Conservation (phyloP, 1,140 invertebrate species). For the Drosophila pandora region DNA sequence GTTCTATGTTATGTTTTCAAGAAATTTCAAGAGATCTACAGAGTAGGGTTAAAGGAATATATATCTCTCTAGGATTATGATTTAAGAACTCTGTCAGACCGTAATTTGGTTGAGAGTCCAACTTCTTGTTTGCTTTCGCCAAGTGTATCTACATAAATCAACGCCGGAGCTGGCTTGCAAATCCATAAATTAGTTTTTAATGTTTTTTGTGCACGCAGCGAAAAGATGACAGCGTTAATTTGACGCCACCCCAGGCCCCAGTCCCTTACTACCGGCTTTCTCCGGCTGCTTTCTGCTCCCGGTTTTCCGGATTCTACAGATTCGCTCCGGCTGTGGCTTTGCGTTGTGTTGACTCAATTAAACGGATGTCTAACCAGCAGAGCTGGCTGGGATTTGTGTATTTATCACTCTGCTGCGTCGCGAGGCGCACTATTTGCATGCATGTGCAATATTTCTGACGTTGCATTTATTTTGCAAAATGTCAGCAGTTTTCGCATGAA, state of each 20-base stretch:
- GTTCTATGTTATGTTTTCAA: too few species aligned
- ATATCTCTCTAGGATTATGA: too few species aligned
- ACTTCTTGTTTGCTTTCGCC: constrained; percentile 3
- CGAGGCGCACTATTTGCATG: constrained; percentile 64
- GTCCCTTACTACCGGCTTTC: not conserved
- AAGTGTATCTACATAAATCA: constrained; percentile 66
- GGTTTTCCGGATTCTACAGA: constrained; percentile 1
- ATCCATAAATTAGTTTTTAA: constrained; percentile 82
- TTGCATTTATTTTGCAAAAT: constrained; percentile 75
- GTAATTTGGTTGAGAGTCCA: not conserved
- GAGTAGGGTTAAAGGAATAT: too few species aligned
- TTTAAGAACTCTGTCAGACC: too few species aligned
- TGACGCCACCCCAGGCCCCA: constrained; percentile 32
- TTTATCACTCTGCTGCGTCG: constrained; percentile 59
- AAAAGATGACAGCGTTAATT: constrained; percentile 66
- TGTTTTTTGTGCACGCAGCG: constrained; percentile 47
- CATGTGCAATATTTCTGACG: constrained; percentile 74
- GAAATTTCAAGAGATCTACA: too few species aligned
- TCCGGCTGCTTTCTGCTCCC: not conserved
- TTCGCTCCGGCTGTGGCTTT: constrained; percentile 18
- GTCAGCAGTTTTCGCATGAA: constrained; percentile 77
- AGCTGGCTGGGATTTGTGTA: constrained; percentile 61
- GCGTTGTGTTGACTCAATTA: constrained; percentile 72
- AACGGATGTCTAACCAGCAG: constrained; percentile 66
- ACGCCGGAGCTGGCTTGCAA: constrained; percentile 65